Conservation (phyloP, 2,797 vertebrate genomes). For the Leontocebus nigricollis region DNA sequence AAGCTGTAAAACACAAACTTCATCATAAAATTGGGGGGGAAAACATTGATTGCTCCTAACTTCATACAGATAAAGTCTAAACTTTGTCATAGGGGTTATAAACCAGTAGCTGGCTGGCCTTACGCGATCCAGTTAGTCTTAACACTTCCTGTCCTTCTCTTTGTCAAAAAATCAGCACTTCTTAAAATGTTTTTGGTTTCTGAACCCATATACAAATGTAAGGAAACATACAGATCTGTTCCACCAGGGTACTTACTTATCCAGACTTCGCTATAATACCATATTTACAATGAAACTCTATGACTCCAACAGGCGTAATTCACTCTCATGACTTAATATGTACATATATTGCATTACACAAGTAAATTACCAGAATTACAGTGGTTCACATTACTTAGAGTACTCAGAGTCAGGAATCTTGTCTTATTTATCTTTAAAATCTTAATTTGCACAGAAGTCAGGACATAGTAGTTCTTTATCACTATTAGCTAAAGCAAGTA, state of each 20-base stretch:
- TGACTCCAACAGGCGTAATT: neutral
- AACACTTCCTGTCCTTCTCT: neutral
- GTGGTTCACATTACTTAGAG: neutral
- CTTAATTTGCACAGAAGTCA: neutral
- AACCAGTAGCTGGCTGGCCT: neutral
- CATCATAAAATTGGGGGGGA: neutral
- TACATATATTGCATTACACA: neutral
- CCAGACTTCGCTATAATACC: neutral
- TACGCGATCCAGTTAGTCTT: neutral
- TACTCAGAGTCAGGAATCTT: neutral
- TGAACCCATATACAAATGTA: neutral
- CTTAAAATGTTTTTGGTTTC: neutral
- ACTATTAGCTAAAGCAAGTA: neutral
- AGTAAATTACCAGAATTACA: neutral
- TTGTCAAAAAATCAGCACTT: neutral
- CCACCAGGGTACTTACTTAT: neutral
- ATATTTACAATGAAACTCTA: neutral
- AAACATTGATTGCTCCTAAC: neutral
- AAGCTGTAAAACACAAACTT: neutral
- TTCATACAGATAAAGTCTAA: neutral
- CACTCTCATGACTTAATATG: neutral
- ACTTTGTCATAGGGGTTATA: neutral
- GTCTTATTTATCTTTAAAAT: neutral
- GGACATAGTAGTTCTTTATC: neutral
- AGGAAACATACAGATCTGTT: neutral